Conservation (phyloP, 1,140 invertebrate genomes). For the Lamellibrachia luymesi region DNA sequence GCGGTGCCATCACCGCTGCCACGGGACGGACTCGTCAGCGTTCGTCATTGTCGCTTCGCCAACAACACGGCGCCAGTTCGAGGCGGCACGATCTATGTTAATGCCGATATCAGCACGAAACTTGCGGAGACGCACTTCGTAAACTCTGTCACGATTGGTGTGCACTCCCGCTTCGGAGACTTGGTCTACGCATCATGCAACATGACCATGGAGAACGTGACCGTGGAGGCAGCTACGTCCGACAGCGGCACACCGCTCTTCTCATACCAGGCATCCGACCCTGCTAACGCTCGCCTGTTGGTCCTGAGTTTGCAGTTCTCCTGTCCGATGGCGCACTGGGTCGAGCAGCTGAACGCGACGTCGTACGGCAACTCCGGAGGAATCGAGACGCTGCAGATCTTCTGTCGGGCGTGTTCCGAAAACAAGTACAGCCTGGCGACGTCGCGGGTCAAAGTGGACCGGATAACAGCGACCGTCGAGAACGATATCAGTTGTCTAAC, state of each 20-base stretch:
- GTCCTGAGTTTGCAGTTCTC: not conserved
- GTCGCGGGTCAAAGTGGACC: not conserved
- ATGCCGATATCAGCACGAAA: not conserved
- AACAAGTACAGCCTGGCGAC: slow-evolving; percentile 16
- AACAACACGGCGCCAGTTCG: not conserved
- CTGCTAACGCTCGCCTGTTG: not conserved
- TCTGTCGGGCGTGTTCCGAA: slow-evolving; percentile 4
- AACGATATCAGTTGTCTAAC: not conserved
- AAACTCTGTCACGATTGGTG: not conserved
- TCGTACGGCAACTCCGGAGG: not conserved
- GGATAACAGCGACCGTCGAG: too few species aligned
- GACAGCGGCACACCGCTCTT: not conserved
- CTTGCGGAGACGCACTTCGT: not conserved
- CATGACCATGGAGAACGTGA: slow-evolving; percentile 9
- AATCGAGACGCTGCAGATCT: slow-evolving; percentile 10
- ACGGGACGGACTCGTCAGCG: not conserved
- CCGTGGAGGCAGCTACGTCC: not conserved
- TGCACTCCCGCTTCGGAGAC: not conserved
- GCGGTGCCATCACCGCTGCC: not conserved
- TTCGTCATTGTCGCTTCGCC: not conserved
- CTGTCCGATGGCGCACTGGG: not conserved
- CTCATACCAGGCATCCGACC: slow-evolving; percentile 15
- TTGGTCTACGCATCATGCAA: not conserved
- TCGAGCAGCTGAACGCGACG: slow-evolving; percentile 14
- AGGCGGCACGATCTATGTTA: slow-evolving; percentile 1